Percentiles rank a stretch among this genome's conserved stretches.
phyloP scores from a whole-genome alignment of 2,113 vertebrate genomes.

The Macquaria australasica region DNA sequence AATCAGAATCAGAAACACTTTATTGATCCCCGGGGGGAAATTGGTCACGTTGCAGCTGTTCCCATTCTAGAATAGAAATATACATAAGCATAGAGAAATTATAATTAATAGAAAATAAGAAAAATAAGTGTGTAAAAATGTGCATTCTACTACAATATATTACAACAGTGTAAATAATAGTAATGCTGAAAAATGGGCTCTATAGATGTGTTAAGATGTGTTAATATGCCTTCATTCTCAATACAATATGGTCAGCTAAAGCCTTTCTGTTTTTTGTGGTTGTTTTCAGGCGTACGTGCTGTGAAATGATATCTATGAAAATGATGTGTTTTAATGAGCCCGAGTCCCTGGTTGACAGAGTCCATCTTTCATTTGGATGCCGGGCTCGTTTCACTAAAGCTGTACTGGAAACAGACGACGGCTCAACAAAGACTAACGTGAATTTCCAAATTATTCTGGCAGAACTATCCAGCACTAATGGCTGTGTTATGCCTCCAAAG shows the following conservation, averaged over 20 bases:
- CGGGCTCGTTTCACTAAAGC: constrained; percentile 6
- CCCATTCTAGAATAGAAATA: no score
- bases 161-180: no score
- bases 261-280: background rate
- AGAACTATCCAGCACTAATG: constrained; percentile 21
- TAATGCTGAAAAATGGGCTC: no score
- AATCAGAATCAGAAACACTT: no score
- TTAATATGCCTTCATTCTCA: background rate
- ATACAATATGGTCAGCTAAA: background rate
- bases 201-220: no score
- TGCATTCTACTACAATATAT: no score
- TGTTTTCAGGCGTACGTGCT: background rate
- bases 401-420: constrained; percentile 32
- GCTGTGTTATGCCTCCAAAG: constrained; percentile 31
- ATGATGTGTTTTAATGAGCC: constrained; percentile 42
- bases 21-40: no score
- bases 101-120: no score
- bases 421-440: constrained; percentile 25
- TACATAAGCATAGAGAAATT: no score
- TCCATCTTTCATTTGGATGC: constrained; percentile 25
- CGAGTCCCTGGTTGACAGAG: background rate
- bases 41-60: no score
- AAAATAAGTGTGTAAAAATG: no score
- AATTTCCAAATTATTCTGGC: constrained; percentile 34
- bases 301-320: constrained; percentile 10